phyloP scores from a whole-genome alignment of 1,140 invertebrate species.

The Coenobita brevimanus region DNA sequence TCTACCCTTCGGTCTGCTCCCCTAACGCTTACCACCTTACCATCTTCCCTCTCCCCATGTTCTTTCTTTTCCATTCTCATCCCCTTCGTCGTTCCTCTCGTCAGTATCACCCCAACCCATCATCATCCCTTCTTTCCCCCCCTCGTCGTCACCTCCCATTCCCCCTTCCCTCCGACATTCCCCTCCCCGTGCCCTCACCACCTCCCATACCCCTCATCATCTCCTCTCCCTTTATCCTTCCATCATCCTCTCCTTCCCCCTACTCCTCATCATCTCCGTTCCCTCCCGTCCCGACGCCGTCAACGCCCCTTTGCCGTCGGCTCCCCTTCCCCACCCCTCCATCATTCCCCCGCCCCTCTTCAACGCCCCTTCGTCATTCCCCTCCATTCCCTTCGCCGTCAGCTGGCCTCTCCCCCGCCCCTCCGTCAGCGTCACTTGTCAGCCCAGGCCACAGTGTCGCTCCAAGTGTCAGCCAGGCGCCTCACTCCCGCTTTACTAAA shows the following conservation, averaged over 20 bases:
- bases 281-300: neutral
- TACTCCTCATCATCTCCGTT: neutral
- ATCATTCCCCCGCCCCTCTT: too few relatives aligned
- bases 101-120: too few relatives aligned
- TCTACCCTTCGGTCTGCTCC: too few relatives aligned
- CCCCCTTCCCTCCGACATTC: neutral
- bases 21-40: too few relatives aligned
- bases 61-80: too few relatives aligned
- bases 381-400: neutral
- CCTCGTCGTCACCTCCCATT: too few relatives aligned
- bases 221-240: neutral
- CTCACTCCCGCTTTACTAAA: slow-evolving; percentile 40
- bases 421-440: neutral
- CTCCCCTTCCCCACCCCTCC: too few relatives aligned
- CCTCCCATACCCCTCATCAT: neutral
- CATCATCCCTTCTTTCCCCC: too few relatives aligned
- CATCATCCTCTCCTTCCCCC: neutral
- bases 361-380: neutral
- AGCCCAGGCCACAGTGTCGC: slow-evolving; percentile 7
- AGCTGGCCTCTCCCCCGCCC: neutral
- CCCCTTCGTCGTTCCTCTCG: too few relatives aligned
- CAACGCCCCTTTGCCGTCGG: too few relatives aligned
- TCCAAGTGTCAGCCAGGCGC: slow-evolving; percentile 1
- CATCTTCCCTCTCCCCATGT: too few relatives aligned
- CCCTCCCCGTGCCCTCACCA: neutral